Conservation (phyloP, 92 coral and sea anemone genomes). For the Scolanthus callimorphus region DNA sequence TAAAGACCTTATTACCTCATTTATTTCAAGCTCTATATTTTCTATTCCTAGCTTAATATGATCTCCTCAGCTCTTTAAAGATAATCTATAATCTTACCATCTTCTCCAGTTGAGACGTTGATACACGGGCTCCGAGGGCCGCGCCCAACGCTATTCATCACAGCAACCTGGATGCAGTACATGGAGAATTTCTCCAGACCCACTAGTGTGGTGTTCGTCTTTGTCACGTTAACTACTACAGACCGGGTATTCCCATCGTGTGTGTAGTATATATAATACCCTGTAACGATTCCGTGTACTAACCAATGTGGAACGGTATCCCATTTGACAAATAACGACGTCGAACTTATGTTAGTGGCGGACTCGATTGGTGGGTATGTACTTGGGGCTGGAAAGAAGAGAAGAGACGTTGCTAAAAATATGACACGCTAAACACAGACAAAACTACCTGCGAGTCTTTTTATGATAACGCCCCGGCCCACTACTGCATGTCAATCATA, state of each 20-base stretch:
- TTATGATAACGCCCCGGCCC: no score
- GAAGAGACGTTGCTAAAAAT: no score
- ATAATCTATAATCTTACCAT: no score
- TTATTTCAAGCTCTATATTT: no score
- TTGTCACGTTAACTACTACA: background rate
- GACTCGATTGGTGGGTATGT: background rate
- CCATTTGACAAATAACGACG: background rate
- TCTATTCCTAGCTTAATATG: no score
- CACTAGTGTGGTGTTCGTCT: background rate
- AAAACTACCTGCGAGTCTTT: no score
- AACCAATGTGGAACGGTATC: background rate
- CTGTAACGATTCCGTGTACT: background rate
- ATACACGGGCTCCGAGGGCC: conserved; percentile 48
- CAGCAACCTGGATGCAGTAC: conserved; percentile 38
- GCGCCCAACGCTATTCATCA: conserved; percentile 6
- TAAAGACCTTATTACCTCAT: no score
- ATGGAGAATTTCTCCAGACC: conserved; percentile 26
- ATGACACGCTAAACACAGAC: no score
- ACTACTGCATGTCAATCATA: no score
- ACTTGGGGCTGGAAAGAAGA: no score
- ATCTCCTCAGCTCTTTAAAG: no score
- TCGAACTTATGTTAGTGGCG: background rate
- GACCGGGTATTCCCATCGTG: background rate
- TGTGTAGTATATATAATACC: background rate
- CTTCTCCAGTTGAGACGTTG: conserved; percentile 37